Percentiles rank a stretch among this genome's conserved stretches.
phyloP scores from a whole-genome alignment of 2,888 invertebrate genomes.

The Troglohyphantes excavatus region DNA sequence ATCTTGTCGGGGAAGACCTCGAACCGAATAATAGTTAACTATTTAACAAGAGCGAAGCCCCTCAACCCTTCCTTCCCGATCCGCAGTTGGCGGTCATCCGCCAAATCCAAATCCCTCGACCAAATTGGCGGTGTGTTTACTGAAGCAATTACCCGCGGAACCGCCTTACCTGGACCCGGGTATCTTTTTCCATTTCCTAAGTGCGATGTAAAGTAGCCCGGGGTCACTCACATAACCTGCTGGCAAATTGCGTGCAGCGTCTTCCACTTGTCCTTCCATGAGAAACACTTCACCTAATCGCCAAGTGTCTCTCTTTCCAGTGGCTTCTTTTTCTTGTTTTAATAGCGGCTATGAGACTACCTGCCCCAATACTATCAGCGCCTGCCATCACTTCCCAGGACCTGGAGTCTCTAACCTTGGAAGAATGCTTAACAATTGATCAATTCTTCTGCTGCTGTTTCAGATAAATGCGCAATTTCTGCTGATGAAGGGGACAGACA shows the following conservation, averaged over 20 bases:
- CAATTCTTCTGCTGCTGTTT: slow-evolving; percentile 61
- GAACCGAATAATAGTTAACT: no score
- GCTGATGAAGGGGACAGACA: slow-evolving; percentile 41
- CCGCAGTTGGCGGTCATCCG: background rate
- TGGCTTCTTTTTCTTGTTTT: slow-evolving; percentile 62
- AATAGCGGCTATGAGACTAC: slow-evolving; percentile 59
- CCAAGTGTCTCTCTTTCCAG: slow-evolving; percentile 30
- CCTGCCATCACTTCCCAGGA: slow-evolving; percentile 74
- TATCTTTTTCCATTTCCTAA: slow-evolving; percentile 63
- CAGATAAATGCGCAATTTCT: slow-evolving; percentile 64
- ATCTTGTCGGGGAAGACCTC: no score
- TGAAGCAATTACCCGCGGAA: slow-evolving; percentile 62
- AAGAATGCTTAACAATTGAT: slow-evolving; percentile 72
- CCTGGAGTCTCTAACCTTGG: slow-evolving; percentile 54
- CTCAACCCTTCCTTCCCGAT: background rate
- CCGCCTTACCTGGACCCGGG: slow-evolving; percentile 48
- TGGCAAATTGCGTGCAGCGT: slow-evolving; percentile 72
- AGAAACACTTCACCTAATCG: slow-evolving; percentile 77
- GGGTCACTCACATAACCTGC: slow-evolving; percentile 77
- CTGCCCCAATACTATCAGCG: slow-evolving; percentile 59
- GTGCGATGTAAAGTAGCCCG: slow-evolving; percentile 39
- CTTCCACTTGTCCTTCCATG: slow-evolving; percentile 67
- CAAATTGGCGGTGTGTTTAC: slow-evolving; percentile 51
- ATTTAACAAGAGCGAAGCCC: background rate
- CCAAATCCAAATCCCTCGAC: slow-evolving; percentile 1